Conservation (phyloP, 2,888 invertebrate genomes). For the Flabesymbios commensalis region DNA sequence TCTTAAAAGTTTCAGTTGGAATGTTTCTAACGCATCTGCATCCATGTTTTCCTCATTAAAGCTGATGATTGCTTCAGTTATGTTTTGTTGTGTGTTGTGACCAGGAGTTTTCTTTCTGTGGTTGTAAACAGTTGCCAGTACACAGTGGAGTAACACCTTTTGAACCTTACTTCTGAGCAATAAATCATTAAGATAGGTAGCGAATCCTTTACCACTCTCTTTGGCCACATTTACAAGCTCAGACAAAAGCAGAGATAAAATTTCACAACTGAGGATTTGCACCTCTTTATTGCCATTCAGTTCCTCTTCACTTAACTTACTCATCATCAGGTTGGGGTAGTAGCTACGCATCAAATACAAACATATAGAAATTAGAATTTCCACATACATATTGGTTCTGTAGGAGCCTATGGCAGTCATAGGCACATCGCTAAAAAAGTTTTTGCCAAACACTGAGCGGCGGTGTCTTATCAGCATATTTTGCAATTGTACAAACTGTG, state of each 20-base stretch:
- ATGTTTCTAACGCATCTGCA: constrained; percentile 50
- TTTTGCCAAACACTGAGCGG: constrained; percentile 75
- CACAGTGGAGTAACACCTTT: constrained; percentile 79
- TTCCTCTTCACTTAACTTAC: constrained; percentile 72
- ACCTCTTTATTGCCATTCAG: constrained; percentile 74
- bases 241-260: constrained; percentile 73
- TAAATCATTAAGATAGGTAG: constrained; percentile 75
- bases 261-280: constrained; percentile 76
- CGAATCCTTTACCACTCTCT: constrained; percentile 77
- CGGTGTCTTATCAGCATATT: constrained; percentile 75
- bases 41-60: constrained; percentile 69
- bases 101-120: constrained; percentile 31
- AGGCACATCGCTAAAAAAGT: constrained; percentile 62
- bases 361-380: constrained; percentile 74
- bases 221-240: constrained; percentile 76
- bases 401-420: constrained; percentile 72
- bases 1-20: constrained; percentile 62
- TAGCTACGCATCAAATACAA: constrained; percentile 81
- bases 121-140: constrained; percentile 75
- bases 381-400: constrained; percentile 79
- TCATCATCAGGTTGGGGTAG: constrained; percentile 74
- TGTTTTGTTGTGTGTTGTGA: constrained; percentile 69
- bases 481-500: constrained; percentile 64
- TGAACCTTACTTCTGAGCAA: constrained; percentile 78
- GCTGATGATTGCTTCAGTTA: constrained; percentile 75